Percentiles rank a stretch among this genome's conserved stretches.
Conservation (phyloP, 92 coral and sea anemone genomes). For the Umimayanthus kanabou region DNA sequence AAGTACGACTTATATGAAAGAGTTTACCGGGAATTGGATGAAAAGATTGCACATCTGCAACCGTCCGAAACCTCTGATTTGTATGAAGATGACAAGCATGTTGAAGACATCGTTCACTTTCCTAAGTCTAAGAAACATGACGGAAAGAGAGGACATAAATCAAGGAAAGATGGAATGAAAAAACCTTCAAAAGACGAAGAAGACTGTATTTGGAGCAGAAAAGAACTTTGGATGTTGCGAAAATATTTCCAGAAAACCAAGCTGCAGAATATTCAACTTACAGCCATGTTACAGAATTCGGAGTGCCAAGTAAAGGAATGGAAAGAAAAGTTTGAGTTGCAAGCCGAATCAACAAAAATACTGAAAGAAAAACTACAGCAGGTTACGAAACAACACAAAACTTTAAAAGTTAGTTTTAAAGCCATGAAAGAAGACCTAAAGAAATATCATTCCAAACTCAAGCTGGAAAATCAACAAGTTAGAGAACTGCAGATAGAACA, state of each 20-base stretch:
- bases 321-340: constrained; percentile 56
- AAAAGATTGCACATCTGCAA: not conserved
- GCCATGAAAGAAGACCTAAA: constrained; percentile 89
- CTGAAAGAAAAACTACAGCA: constrained; percentile 53
- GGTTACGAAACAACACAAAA: constrained; percentile 69
- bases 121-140: constrained; percentile 8
- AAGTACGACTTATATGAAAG: constrained; percentile 46
- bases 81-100: too few species aligned
- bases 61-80: not conserved
- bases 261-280: constrained; percentile 80
- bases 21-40: constrained; percentile 31
- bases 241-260: constrained; percentile 80
- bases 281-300: constrained; percentile 68
- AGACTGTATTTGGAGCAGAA: constrained; percentile 75
- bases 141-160: constrained; percentile 22
- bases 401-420: constrained; percentile 78
- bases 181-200: constrained; percentile 8
- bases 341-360: constrained; percentile 26
- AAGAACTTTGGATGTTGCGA: constrained; percentile 75
- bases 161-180: not conserved
- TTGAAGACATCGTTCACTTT: not conserved
- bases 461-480: constrained; percentile 53
- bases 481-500: constrained; percentile 57
- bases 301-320: constrained; percentile 59
- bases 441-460: constrained; percentile 60